A percentile compares a stretch with the other conserved stretches of the same genome.
These are phyloP conservation scores for Euleptes europaea DNA, from an alignment of 2,113 vertebrate species.

Conservation along the genomic window DNA sequence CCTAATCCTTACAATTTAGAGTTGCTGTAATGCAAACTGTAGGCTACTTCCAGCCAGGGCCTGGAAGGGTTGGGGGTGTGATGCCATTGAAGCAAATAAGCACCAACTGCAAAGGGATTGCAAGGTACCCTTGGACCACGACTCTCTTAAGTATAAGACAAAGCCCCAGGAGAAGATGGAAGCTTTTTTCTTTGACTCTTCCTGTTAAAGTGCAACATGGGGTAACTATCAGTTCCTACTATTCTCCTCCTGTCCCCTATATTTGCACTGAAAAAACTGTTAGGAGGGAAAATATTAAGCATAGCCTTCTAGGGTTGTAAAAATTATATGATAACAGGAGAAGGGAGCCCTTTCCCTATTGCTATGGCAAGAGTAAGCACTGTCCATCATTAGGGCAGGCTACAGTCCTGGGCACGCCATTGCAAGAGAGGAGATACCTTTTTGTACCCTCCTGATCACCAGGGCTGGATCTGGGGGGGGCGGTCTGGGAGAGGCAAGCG, in stretches of 20 bases:
- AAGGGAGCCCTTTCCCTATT: neutral
- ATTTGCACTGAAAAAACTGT: neutral
- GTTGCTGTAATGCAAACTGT: slow-evolving; percentile 48
- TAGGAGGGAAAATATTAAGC: neutral
- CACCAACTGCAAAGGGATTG: neutral
- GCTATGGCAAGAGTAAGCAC: neutral
- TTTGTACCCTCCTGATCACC: neutral
- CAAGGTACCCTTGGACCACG: neutral
- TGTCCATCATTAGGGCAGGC: no score
- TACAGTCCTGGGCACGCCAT: neutral
- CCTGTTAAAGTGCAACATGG: neutral
- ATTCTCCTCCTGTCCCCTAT: neutral
- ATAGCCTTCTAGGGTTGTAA: neutral
- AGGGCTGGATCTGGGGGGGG: no score
- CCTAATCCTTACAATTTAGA: slow-evolving; percentile 19
- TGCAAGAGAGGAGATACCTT: neutral
- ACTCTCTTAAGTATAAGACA: neutral
- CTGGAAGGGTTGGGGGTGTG: slow-evolving; percentile 11
- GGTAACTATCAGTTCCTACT: neutral
- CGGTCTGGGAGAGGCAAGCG: no score
- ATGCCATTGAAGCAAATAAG: slow-evolving; percentile 29
- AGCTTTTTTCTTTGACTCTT: neutral
- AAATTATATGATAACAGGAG: neutral
- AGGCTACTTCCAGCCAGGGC: slow-evolving; percentile 32
- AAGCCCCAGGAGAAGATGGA: neutral